phyloP scores from a whole-genome alignment of 2,888 invertebrate species.

The Diachrysia chrysitis region DNA sequence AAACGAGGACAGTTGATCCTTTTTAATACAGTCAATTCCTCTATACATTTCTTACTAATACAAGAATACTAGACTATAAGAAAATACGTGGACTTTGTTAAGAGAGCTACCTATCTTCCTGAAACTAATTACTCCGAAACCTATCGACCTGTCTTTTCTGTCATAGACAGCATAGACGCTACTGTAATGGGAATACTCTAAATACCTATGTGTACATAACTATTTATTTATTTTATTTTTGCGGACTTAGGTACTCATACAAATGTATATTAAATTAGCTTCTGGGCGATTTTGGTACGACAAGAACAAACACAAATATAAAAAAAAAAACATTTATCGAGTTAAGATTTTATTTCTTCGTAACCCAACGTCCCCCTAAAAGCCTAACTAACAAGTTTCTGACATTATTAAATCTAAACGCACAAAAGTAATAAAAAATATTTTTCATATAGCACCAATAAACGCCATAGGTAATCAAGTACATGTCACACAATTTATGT shows the following conservation, averaged over 20 bases:
- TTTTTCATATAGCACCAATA: conserved; percentile 11
- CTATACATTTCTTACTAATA: background rate
- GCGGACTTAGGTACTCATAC: too few relatives aligned
- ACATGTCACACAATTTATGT: conserved; percentile 27
- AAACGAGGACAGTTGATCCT: background rate
- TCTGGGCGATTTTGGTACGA: too few relatives aligned
- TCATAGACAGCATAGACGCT: too few relatives aligned
- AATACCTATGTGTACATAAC: too few relatives aligned
- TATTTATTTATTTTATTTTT: too few relatives aligned
- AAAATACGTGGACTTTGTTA: background rate
- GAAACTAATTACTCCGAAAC: background rate
- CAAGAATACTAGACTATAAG: background rate
- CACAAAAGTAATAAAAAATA: conserved; percentile 14
- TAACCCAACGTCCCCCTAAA: too few relatives aligned
- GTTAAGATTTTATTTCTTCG: too few relatives aligned
- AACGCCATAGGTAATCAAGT: conserved; percentile 16
- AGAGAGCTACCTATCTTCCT: background rate
- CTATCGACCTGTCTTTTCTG: too few relatives aligned
- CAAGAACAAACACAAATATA: too few relatives aligned
- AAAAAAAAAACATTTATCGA: too few relatives aligned
- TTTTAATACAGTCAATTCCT: conserved; percentile 5
- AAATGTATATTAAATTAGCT: too few relatives aligned
- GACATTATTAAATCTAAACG: conserved; percentile 9
- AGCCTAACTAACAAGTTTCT: background rate
- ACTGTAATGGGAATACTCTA: too few relatives aligned